Base-by-base conservation (phyloP, 1,140 invertebrate species). In the Zaprionus ornatus region DNA sequence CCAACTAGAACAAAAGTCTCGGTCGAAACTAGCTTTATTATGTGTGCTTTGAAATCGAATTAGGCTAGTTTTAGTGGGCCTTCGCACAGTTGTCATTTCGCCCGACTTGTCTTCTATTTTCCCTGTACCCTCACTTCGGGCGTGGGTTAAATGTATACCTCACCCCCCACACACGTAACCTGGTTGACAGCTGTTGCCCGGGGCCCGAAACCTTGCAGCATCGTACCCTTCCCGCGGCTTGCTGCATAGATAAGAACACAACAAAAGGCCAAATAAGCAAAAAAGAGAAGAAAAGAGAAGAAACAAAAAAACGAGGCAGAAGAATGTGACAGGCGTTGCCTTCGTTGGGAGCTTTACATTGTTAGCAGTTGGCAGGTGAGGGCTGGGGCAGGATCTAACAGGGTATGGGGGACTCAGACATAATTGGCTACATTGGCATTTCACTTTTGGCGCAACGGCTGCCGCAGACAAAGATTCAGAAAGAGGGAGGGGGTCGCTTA, bases 361-460 rank as follows among this genome's bases (percentile, higher is more conserved):
- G 84, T 80, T 88, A 83, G 84, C 84, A 86, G 73, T 87, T 80
- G 77, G 80, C 83, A 79, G 84, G 80, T 61, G 45, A 27, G 55
- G 48, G 40, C 23, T 45, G 21, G 25, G 37, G 12, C 15, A 12
- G 42, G 42, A 25, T 10, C 32, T 15, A 27, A 27, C 37, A 15
- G 12, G 60, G 42, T 4, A 29, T 52, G 29, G 60, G 64, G 37
- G 56, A 17, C 37, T 50, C 60, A 72, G 61, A 77, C 84, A 88
- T 88, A 90, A 88, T 88, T 88, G 84, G 84, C 80, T 75, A 83
- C 80, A 87, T 88, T 88, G 84, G 84, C 83, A 88, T 88, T 88
- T 87, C 80, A 83, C 84, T 87, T 87, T 80, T 83, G 80, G 73
- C 67, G 45, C 77, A 73, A 77, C 79, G 67, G 76, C 77, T 86